A percentile compares a stretch with the other conserved stretches of the same genome.
Conservation (phyloP, 2,113 vertebrate species). For the Perca schrenkii region DNA sequence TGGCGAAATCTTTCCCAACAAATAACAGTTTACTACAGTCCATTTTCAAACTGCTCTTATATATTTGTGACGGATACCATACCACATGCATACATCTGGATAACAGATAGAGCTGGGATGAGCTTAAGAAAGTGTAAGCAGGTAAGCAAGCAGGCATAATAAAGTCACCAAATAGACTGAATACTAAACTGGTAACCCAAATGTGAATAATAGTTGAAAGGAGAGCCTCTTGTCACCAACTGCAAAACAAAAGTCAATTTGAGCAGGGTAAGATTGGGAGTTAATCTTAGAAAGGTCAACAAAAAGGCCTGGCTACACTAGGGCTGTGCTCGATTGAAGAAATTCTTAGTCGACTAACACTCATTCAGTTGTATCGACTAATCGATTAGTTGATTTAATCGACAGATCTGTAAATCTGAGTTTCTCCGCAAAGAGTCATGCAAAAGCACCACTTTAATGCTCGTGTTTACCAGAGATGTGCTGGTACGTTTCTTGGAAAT, state of each 20-base stretch:
- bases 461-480: no score
- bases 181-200: background rate
- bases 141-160: slow-evolving; percentile 8
- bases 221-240: slow-evolving; percentile 23
- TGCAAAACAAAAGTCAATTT: slow-evolving; percentile 45
- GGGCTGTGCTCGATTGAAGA: no score
- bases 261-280: slow-evolving; percentile 22
- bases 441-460: no score
- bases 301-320: slow-evolving; percentile 21
- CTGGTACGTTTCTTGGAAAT: no score
- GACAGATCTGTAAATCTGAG: no score
- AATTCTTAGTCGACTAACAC: no score
- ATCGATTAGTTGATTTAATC: no score
- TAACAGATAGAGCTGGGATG: slow-evolving; percentile 5
- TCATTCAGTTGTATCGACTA: no score
- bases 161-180: background rate
- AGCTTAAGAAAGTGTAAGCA: slow-evolving; percentile 1
- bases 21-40: slow-evolving; percentile 7
- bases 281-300: slow-evolving; percentile 61
- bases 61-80: slow-evolving; percentile 22
- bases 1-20: background rate
- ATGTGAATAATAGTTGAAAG: background rate
- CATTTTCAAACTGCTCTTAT: slow-evolving; percentile 9
- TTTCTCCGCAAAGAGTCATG: no score
- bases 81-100: slow-evolving; percentile 23